phyloP scores from a whole-genome alignment of 2,797 vertebrate genomes.

The Pangasius krempfi region DNA sequence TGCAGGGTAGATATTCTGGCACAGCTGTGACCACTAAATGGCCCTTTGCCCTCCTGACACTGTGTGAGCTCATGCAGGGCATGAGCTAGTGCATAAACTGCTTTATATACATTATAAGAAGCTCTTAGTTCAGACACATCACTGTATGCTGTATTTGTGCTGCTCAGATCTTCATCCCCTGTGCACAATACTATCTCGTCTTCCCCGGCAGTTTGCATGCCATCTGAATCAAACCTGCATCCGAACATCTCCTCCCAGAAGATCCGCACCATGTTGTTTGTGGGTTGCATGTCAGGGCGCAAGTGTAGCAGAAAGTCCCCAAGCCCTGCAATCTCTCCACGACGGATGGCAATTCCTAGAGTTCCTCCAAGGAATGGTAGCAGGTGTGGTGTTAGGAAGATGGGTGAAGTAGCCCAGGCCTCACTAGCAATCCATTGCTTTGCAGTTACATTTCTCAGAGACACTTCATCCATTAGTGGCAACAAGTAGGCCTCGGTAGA shows the following conservation, averaged over 20 bases:
- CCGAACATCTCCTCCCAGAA: slow-evolving; percentile 56
- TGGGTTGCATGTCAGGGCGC: slow-evolving; percentile 34
- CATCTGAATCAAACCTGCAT: slow-evolving; percentile 46
- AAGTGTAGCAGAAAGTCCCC: slow-evolving; percentile 59
- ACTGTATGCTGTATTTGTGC: slow-evolving; percentile 57
- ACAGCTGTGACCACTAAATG: slow-evolving; percentile 67
- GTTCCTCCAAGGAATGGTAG: slow-evolving; percentile 55
- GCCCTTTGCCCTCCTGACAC: slow-evolving; percentile 67
- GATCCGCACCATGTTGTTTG: slow-evolving; percentile 48
- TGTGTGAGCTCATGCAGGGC: slow-evolving; percentile 65
- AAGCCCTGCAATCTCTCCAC: slow-evolving; percentile 71
- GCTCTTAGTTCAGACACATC: slow-evolving; percentile 64
- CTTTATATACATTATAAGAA: slow-evolving; percentile 65
- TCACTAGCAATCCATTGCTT: slow-evolving; percentile 63
- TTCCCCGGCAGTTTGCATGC: slow-evolving; percentile 27
- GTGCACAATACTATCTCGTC: slow-evolving; percentile 55
- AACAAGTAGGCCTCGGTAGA: slow-evolving; percentile 53
- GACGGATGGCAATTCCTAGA: slow-evolving; percentile 64
- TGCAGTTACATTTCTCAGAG: slow-evolving; percentile 50
- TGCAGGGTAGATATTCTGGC: slow-evolving; percentile 61
- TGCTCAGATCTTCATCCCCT: slow-evolving; percentile 53
- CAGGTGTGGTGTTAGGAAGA: slow-evolving; percentile 40
- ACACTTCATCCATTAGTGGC: slow-evolving; percentile 57
- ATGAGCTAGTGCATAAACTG: slow-evolving; percentile 73
- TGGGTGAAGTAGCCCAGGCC: slow-evolving; percentile 55